Base-by-base conservation (phyloP, 2,113 vertebrate genomes). In the Notarius quadriscutis region DNA sequence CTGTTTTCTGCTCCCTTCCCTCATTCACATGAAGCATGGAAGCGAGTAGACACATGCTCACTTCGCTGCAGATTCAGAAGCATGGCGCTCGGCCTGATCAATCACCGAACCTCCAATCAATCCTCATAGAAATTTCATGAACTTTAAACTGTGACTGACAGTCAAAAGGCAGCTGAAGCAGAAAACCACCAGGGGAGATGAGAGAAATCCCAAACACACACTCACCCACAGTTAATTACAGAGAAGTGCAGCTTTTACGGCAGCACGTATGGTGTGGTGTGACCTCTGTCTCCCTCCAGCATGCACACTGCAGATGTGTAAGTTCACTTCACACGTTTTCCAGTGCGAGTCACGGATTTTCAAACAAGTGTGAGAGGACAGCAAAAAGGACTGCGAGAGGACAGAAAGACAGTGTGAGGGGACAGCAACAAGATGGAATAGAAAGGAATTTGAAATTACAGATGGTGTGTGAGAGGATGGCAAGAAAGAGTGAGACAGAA, bases 111-210 rank as follows among this genome's bases (percentile, higher is more conserved):
- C 88, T 86, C 27, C 69, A 75, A 94, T 95, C 94, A 86, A 95
- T 95, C 87, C 94, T 95, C 94, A 95, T 94, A 92, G 94, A 95
- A 94, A 94, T 94, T 94, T 94, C 93, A 95, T 95, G 94, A 95
- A 94, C 91, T 93, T 93, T 94, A 94, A 95, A 93, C 93, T 91
- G 91, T 94, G 93, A 93, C 91, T 95, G 94, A 93, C 94, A 93
- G 93, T 83, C 50, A 8, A 90, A 87, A 87, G 86, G 75, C 77
- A 48, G 71, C 12, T 85, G 88, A 86, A 92, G 87, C 77, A 84
- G 69, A 53, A 87, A 85, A 87, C 87, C 92, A 91, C 90, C 87
- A 67, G 88, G 90, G 90, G 84, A 90, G 91, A 90, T 87, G 84
- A 90, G 89, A 84, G 81, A 77, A 85, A 81, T 34, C 75, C 79